Percentiles rank a stretch among this genome's conserved stretches.
Conservation (phyloP, 2,113 vertebrate genomes). For the Pseudonaja textilis region DNA sequence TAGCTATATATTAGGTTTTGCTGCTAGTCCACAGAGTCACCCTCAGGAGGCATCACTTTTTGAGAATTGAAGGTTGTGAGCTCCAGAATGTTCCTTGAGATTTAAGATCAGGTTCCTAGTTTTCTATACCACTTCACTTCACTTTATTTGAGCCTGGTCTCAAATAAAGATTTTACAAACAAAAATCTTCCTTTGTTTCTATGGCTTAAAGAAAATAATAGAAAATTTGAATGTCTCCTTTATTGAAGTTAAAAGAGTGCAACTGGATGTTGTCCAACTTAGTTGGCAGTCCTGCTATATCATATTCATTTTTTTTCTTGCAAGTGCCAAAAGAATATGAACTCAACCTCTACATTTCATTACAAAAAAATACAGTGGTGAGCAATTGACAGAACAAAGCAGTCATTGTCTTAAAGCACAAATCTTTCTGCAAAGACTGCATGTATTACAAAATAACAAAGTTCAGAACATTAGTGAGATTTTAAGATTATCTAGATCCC, state of each 20-base stretch:
- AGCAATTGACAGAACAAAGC: background rate
- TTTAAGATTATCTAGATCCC: conserved; percentile 46
- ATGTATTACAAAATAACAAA: conserved; percentile 16
- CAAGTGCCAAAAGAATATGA: background rate
- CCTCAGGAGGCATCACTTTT: background rate
- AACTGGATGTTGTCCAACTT: background rate
- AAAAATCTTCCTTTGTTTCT: background rate
- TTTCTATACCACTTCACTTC: background rate
- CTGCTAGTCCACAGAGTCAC: background rate
- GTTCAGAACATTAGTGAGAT: background rate
- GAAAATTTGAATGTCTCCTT: background rate
- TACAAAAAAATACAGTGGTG: conserved; percentile 29
- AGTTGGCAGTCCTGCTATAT: background rate
- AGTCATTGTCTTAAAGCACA: conserved; percentile 23
- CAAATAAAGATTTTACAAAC: background rate
- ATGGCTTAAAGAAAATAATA: background rate
- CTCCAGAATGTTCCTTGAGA: background rate
- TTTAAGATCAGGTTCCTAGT: background rate
- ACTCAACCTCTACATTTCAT: background rate
- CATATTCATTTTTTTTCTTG: background rate
- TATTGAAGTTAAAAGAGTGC: background rate
- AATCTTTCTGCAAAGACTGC: conserved; percentile 10
- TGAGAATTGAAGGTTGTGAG: background rate
- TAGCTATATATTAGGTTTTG: background rate
- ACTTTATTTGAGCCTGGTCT: background rate